Percentiles rank a stretch among this genome's conserved stretches.
These are phyloP conservation scores for Parthenolecanium corni DNA, from an alignment of 2,888 invertebrate genomes.

Conservation along the genomic window DNA sequence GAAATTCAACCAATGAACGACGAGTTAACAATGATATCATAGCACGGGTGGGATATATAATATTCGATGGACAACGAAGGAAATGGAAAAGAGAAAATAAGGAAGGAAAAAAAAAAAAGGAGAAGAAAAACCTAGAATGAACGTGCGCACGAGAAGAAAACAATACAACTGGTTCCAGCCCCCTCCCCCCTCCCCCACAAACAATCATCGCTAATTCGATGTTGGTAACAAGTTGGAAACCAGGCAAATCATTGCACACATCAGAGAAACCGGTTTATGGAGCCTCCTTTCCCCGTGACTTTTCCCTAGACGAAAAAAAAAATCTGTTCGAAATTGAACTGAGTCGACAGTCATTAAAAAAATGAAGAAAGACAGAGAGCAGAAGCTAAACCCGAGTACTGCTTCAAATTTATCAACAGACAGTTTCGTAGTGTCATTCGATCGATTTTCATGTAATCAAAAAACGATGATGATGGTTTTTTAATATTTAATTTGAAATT, in stretches of 20 bases:
- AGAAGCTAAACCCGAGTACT: neutral
- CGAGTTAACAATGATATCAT: no score
- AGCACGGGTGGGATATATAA: no score
- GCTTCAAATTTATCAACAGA: neutral
- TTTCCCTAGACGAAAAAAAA: no score
- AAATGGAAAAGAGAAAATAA: neutral
- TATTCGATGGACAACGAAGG: no score
- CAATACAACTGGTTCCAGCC: conserved; percentile 3
- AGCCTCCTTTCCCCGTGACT: neutral
- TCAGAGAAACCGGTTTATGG: neutral
- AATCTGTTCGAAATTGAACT: neutral
- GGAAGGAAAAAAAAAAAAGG: neutral
- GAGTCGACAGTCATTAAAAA: neutral
- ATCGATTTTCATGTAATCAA: conserved; percentile 1
- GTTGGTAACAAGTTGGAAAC: no score
- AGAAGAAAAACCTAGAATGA: neutral
- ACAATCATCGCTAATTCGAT: neutral
- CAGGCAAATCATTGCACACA: neutral
- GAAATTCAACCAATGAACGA: no score
- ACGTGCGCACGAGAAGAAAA: neutral
- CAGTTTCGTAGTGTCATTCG: conserved; percentile 19
- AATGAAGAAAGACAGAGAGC: neutral
- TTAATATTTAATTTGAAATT: neutral
- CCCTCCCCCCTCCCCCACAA: neutral
- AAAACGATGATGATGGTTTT: neutral